phyloP scores from a whole-genome alignment of 2,113 vertebrate genomes.

The Prionailurus viverrinus region DNA sequence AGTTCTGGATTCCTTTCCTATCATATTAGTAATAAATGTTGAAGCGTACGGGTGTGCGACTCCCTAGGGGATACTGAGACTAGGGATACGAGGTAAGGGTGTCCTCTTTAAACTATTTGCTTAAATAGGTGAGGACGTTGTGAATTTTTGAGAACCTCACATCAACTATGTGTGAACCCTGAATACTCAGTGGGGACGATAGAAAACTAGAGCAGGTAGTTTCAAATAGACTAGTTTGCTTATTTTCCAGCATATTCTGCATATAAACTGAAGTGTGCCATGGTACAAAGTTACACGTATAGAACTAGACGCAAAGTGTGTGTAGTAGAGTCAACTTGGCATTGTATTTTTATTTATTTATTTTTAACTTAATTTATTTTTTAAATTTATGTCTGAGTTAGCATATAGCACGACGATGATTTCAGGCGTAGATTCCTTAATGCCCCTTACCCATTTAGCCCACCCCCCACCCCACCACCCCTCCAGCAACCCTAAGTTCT shows the following conservation, averaged over 20 bases:
- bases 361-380: too few species aligned
- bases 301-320: neutral
- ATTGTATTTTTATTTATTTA: neutral
- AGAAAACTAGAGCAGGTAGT: neutral
- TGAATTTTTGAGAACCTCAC: neutral
- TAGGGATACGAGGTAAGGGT: neutral
- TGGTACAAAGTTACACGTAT: neutral
- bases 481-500: too few species aligned
- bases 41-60: neutral
- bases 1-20: conserved; percentile 14
- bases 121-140: neutral
- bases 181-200: neutral
- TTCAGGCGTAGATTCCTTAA: too few species aligned
- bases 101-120: neutral
- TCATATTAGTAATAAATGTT: neutral
- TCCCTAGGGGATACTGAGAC: neutral
- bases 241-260: neutral
- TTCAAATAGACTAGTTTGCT: neutral
- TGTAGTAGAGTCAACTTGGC: neutral
- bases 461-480: too few species aligned
- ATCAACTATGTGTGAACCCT: neutral
- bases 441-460: too few species aligned
- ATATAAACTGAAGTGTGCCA: neutral
- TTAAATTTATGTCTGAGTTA: too few species aligned
- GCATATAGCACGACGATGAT: too few species aligned